Evolutionary conservation across 2,888 invertebrate genomes (phyloP).

Genomic region (Eledone cirrhosa): DNA sequence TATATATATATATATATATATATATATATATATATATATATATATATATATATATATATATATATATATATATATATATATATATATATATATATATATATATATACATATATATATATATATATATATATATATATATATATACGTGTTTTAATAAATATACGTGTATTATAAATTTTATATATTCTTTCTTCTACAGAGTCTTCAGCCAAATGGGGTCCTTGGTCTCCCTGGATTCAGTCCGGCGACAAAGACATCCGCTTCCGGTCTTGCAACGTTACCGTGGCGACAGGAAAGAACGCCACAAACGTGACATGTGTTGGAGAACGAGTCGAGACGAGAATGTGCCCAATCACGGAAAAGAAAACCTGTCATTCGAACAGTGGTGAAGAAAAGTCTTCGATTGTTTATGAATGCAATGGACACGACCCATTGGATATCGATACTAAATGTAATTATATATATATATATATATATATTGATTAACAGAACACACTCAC

Average conservation of each 20-base stretch:
- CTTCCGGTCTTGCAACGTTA: constrained; percentile 43
- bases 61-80: not conserved
- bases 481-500: no score
- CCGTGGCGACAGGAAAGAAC: constrained; percentile 17
- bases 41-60: constrained; percentile 5
- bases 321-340: constrained; percentile 30
- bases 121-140: not conserved
- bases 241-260: constrained; percentile 47
- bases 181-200: not conserved
- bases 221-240: constrained; percentile 53
- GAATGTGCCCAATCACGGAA: not conserved
- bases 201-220: constrained; percentile 38
- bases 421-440: constrained; percentile 19
- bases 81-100: constrained; percentile 2
- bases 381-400: not conserved
- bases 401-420: not conserved
- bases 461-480: not conserved
- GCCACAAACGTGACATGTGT: constrained; percentile 33
- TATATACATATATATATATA: constrained; percentile 4
- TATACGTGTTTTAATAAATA: not conserved
- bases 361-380: not conserved
- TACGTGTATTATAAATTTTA: not conserved
- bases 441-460: not conserved
- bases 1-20: not conserved
- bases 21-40: not conserved